phyloP scores from a whole-genome alignment of 2,797 vertebrate genomes.

The Channallabes apus region DNA sequence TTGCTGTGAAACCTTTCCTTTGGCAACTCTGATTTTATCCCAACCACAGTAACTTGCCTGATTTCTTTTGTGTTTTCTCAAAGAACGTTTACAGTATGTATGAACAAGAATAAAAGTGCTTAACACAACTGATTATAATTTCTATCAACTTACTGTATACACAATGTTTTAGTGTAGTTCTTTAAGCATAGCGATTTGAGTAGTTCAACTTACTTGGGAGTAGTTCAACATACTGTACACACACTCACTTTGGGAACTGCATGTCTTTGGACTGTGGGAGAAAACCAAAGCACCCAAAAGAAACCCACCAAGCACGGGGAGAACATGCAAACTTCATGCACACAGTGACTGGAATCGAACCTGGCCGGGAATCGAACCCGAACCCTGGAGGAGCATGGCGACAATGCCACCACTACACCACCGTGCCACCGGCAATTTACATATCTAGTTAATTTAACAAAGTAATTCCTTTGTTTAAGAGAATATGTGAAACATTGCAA shows the following conservation, averaged over 20 bases:
- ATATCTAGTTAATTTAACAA: neutral
- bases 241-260: too few species aligned
- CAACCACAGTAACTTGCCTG: neutral
- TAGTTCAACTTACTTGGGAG: neutral
- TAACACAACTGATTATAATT: neutral
- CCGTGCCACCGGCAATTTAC: neutral
- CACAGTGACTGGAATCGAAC: too few species aligned
- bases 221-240: too few species aligned
- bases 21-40: neutral
- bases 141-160: neutral
- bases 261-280: too few species aligned
- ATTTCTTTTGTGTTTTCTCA: neutral
- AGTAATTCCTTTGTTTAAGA: neutral
- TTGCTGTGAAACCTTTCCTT: fast-evolving
- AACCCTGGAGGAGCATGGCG: too few species aligned
- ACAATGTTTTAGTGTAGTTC: neutral
- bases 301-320: too few species aligned
- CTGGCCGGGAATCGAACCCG: too few species aligned
- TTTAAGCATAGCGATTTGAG: neutral
- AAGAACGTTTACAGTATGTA: neutral
- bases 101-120: neutral
- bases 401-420: too few species aligned
- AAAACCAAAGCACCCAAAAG: too few species aligned
- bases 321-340: too few species aligned
- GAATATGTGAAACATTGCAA: too few species aligned